phyloP scores from a whole-genome alignment of 2,888 invertebrate species.

The Nomada goodeniana region DNA sequence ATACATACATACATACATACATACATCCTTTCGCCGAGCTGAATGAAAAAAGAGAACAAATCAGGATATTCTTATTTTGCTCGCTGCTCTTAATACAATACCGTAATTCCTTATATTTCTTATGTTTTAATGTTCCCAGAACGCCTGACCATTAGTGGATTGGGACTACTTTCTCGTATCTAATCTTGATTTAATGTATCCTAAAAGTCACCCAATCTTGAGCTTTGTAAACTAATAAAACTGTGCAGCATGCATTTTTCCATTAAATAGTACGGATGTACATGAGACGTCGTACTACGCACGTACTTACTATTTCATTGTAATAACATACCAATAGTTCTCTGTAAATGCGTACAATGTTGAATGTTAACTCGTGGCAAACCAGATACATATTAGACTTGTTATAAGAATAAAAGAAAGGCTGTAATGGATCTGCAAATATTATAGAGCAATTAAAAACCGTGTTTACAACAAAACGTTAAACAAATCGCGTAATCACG shows the following conservation, averaged over 20 bases:
- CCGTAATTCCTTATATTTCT: constrained; percentile 59
- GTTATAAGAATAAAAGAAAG: constrained; percentile 1
- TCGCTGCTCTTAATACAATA: constrained; percentile 71
- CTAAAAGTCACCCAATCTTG: constrained; percentile 36
- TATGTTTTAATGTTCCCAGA: constrained; percentile 74
- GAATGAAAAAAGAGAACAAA: constrained; percentile 31
- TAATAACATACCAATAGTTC: constrained; percentile 3
- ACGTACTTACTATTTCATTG: constrained; percentile 26
- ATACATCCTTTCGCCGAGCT: constrained; percentile 21
- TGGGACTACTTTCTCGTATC: constrained; percentile 53
- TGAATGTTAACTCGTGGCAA: constrained; percentile 2
- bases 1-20: constrained; percentile 19
- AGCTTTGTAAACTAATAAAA: constrained; percentile 50
- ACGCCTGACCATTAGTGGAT: constrained; percentile 60
- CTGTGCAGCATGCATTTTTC: constrained; percentile 59
- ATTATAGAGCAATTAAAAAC: background rate
- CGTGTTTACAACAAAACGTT: background rate
- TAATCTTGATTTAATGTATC: constrained; percentile 52
- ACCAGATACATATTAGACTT: constrained; percentile 4
- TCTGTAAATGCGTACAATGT: constrained; percentile 14
- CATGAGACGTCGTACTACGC: constrained; percentile 14
- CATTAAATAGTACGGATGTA: constrained; percentile 9
- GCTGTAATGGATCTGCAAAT: constrained; percentile 13
- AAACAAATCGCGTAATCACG: constrained; percentile 19
- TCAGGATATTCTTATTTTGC: constrained; percentile 25